Evolutionary conservation across 1,140 invertebrate genomes (phyloP).

Genomic region (Drosophila paulistorum): DNA sequence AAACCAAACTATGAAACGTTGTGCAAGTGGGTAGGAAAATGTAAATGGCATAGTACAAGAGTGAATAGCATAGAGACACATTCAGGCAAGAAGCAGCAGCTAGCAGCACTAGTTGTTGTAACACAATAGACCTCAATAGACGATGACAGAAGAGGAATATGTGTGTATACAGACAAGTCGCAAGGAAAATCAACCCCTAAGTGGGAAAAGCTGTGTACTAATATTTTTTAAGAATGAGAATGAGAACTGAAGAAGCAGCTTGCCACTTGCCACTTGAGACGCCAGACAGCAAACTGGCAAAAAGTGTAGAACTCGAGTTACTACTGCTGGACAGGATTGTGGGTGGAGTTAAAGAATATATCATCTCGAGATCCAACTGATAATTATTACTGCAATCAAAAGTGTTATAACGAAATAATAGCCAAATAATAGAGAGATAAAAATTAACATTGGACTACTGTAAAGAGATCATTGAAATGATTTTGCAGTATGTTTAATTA

Average conservation of each 20-base stretch:
- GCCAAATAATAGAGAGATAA: neutral
- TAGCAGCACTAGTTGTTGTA: slow-evolving; percentile 7
- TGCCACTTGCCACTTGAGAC: slow-evolving; percentile 58
- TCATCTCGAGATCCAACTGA: too few species aligned
- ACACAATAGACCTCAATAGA: slow-evolving; percentile 11
- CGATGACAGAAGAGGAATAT: slow-evolving; percentile 40
- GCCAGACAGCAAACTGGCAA: slow-evolving; percentile 23
- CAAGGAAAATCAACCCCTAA: too few species aligned
- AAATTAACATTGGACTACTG: too few species aligned
- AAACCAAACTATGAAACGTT: slow-evolving; percentile 8
- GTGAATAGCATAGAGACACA: slow-evolving; percentile 51
- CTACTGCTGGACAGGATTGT: slow-evolving; percentile 46
- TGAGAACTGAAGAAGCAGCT: too few species aligned
- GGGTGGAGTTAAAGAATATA: slow-evolving; percentile 45
- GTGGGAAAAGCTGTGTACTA: too few species aligned
- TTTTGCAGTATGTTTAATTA: too few species aligned
- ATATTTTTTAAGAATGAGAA: too few species aligned
- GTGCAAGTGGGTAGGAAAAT: slow-evolving; percentile 47
- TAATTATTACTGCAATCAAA: neutral
- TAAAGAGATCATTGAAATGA: too few species aligned
- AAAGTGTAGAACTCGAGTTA: slow-evolving; percentile 10
- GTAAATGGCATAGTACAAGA: slow-evolving; percentile 17
- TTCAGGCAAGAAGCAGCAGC: neutral
- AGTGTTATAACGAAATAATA: neutral
- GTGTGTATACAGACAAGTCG: too few species aligned